Base-by-base conservation (phyloP, 2,113 vertebrate genomes). In the Atlantisia rogersi region DNA sequence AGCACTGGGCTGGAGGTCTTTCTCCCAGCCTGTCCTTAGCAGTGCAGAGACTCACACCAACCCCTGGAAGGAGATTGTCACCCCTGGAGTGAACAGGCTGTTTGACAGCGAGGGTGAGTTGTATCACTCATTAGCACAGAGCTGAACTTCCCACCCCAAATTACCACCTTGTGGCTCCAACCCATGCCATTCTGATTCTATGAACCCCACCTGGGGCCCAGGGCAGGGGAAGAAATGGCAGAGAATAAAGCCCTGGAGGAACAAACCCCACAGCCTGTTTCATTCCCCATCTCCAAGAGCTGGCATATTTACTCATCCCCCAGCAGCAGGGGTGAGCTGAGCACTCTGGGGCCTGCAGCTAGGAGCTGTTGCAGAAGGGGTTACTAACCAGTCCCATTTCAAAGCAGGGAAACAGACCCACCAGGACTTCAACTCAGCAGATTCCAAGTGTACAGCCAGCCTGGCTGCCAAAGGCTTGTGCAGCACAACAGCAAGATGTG, bases 401-500 rank as follows among this genome's bases (percentile, higher is more conserved):
- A 21, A 37, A 75, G 25, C 1, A 2, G 71, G 44, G 28, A 64
- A 60, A 46, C 4, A 25, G 53, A 71, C 22, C 60, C 70, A 26
- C 15, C 29, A 26, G n/a, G 62, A 35, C 29, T 55, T 52, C 46
- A 40, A 5, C 87, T 58, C 59, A 7, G 37, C 1, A 1, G 69
- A 63, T 37, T 31, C 3, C 0, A 46, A 71, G 58, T 4, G 10
- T 31, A 18, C 21, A 25, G 17, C 50, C 75, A 81, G 88, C 90
- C 40, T 0, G 12, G 67, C 85, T 88, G 96, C 90, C 92, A 75
- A 92, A 44, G 77, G 74, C 82, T 40, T 3, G 28, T 55, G 59
- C 39, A 11, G 42, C 1, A 9, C 25, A 1, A 29, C 7, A 6
- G 60, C 1, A 1, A 59, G 75, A 17, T 62, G 76, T 0, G 17